Percentiles rank a stretch among this genome's conserved stretches.
phyloP scores from a whole-genome alignment of 1,140 invertebrate species.

The Protaetia brevitarsis region DNA sequence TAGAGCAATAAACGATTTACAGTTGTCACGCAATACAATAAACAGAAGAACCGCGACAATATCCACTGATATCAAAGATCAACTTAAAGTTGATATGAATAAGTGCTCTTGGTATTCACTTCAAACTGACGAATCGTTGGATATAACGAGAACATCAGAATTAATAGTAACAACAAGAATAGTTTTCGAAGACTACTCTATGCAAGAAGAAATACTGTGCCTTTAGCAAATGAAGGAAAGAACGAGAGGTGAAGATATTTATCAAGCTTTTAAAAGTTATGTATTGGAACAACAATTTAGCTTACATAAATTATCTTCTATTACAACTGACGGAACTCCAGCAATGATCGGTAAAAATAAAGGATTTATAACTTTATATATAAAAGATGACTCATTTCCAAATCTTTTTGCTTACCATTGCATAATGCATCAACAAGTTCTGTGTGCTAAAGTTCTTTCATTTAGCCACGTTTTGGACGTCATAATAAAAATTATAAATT shows the following conservation, averaged over 20 bases:
- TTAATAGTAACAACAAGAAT: too few relatives aligned
- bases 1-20: conserved; percentile 24
- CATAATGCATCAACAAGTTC: conserved; percentile 32
- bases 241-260: conserved; percentile 21
- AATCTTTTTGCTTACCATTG: conserved; percentile 33
- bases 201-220: conserved; percentile 27
- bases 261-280: conserved; percentile 27
- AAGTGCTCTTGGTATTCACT: conserved; percentile 29
- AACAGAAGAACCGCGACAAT: conserved; percentile 30
- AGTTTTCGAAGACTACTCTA: too few relatives aligned
- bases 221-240: too few relatives aligned
- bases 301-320: conserved; percentile 32
- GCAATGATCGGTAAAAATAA: conserved; percentile 32
- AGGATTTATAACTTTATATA: conserved; percentile 31
- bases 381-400: conserved; percentile 29
- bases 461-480: conserved; percentile 28
- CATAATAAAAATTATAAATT: conserved; percentile 33
- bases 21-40: conserved; percentile 27
- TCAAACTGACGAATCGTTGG: conserved; percentile 30
- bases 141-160: conserved; percentile 15
- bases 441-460: conserved; percentile 28
- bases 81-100: conserved; percentile 30
- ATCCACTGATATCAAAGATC: conserved; percentile 9
- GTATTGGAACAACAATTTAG: conserved; percentile 25
- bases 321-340: conserved; percentile 29